Evolutionary conservation across 2,797 vertebrate genomes (phyloP).

Genomic region (Oophaga sylvatica): DNA sequence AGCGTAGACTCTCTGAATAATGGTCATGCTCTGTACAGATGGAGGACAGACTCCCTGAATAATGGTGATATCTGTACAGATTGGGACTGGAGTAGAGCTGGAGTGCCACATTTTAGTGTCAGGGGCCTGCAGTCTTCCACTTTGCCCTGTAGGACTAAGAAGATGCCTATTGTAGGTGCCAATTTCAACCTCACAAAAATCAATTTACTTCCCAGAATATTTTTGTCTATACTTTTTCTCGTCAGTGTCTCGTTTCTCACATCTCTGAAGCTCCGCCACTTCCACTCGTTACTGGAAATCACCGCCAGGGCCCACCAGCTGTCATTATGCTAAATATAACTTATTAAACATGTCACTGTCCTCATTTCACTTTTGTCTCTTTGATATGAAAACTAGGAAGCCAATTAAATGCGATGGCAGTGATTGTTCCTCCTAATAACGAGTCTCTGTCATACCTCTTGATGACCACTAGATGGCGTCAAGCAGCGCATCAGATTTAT

Average conservation of each 20-base stretch:
- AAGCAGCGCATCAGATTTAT: neutral
- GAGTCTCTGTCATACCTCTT: neutral
- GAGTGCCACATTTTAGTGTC: neutral
- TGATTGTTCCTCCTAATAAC: neutral
- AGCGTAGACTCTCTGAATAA: too few relatives aligned
- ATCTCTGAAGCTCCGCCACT: neutral
- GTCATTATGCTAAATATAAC: slow-evolving; percentile 25
- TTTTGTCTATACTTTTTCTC: neutral
- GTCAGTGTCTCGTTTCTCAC: neutral
- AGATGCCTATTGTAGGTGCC: neutral
- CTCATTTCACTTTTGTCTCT: slow-evolving; percentile 32
- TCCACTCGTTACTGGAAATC: neutral
- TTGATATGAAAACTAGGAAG: slow-evolving; percentile 50
- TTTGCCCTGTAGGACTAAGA: neutral
- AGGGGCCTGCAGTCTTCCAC: neutral
- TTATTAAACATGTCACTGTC: slow-evolving; percentile 15
- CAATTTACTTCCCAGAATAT: neutral
- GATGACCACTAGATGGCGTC: slow-evolving; percentile 1
- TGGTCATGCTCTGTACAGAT: too few relatives aligned
- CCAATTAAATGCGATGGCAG: slow-evolving; percentile 22
- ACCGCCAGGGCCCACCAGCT: neutral
- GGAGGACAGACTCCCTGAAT: neutral
- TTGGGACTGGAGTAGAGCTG: neutral
- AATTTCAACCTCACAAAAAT: neutral
- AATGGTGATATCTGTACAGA: neutral